Percentiles rank a stretch among this genome's conserved stretches.
Conservation (phyloP, 2,797 vertebrate species). For the Catostomus latipinnis region DNA sequence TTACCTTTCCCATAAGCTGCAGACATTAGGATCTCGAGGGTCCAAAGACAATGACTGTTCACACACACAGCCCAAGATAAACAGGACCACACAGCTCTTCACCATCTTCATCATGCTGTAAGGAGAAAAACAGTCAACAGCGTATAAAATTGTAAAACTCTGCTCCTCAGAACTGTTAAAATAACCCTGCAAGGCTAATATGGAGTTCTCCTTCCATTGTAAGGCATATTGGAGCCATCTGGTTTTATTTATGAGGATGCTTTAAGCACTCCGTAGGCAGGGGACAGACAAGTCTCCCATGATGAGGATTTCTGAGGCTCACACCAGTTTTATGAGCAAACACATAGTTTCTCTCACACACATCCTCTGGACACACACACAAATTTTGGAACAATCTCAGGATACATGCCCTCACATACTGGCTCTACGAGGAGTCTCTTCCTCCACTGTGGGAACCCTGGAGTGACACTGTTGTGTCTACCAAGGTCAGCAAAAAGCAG, state of each 20-base stretch:
- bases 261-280: constrained; percentile 60
- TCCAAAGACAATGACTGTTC: constrained; percentile 75
- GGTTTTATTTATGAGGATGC: constrained; percentile 66
- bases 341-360: neutral
- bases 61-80: constrained; percentile 67
- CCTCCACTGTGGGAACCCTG: constrained; percentile 59
- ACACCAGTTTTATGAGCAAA: constrained; percentile 20
- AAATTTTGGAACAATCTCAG: constrained; percentile 13
- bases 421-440: constrained; percentile 43
- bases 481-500: neutral
- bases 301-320: constrained; percentile 53
- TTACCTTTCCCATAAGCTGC: constrained; percentile 96
- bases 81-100: constrained; percentile 65
- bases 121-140: constrained; percentile 35
- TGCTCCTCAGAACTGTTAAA: constrained; percentile 54
- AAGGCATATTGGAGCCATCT: constrained; percentile 68
- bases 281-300: constrained; percentile 69
- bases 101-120: constrained; percentile 72
- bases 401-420: constrained; percentile 43
- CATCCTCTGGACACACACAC: too few species aligned
- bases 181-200: constrained; percentile 53
- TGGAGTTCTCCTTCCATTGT: constrained; percentile 23
- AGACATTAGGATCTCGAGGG: constrained; percentile 87
- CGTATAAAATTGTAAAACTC: constrained; percentile 11
- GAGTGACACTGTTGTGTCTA: neutral